Base-by-base conservation (phyloP, 2,113 vertebrate species). In the Speoplatyrhinus poulsoni region DNA sequence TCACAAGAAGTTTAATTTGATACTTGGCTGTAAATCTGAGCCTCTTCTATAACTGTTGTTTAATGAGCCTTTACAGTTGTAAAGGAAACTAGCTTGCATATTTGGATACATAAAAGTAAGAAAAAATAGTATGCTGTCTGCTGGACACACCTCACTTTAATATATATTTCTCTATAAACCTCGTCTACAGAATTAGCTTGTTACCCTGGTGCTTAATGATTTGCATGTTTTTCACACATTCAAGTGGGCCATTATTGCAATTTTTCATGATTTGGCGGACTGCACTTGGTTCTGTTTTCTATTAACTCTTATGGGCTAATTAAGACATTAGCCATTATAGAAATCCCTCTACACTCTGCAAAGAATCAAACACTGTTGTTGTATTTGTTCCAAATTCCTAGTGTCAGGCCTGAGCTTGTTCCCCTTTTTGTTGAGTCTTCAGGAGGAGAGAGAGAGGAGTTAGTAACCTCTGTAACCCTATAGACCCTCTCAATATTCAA, bases 231-330 rank as follows among this genome's bases (percentile, higher is more conserved):
- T 88, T 83, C 71, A 82, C 77, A 79, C 80, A 80, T 86, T 79
- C 72, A 70, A 75, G 79, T 70, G 72, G 90, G 85, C 80, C 76
- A 32, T 87, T 87, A 80, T 80, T 81, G 82, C 85, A 85, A 81
- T 90, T 91, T 86, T 90, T 92, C 89, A 90, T 89, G 85, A 87
- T 92, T 90, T 91, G 90, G 88, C 85, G 73, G 84, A 66, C 70
- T 73, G 61, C 17, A 65, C 73, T 89, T 90, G 70, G 83, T 81
- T 79, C 83, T 91, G 85, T 78, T 54, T 87, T 89, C 81, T 87
- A 91, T 93, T 90, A 92, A 91, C 88, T 92, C 88, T 92, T 91
- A 88, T 90, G 77, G 84, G 83, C 87, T 92, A 92, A 93, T 93
- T 92, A 93, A 91, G 86, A 90, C 83, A 89, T 91, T 89, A 89